Evolutionary conservation across 2,113 vertebrate genomes (phyloP).

Genomic region (Thermophis baileyi): DNA sequence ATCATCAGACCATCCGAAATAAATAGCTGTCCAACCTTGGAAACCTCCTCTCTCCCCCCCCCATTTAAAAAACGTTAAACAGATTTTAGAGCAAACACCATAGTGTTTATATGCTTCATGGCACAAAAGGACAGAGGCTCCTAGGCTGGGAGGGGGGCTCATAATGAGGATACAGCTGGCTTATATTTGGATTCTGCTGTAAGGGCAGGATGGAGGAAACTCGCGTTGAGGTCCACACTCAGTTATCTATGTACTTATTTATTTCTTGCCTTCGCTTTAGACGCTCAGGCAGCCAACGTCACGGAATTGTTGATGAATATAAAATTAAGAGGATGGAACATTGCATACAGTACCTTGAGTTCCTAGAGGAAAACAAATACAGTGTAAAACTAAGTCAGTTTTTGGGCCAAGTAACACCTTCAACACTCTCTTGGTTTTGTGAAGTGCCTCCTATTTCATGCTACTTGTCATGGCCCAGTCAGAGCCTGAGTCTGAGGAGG

Average conservation of each 20-base stretch:
- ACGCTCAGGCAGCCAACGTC: neutral
- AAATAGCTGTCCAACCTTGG: neutral
- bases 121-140: neutral
- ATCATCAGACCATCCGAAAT: neutral
- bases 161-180: neutral
- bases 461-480: neutral
- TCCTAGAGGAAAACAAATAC: neutral
- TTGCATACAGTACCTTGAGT: neutral
- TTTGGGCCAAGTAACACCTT: neutral
- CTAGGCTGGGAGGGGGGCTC: neutral
- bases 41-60: neutral
- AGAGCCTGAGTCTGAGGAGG: too few species aligned
- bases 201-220: neutral
- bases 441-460: neutral
- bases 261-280: neutral
- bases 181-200: neutral
- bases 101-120: neutral
- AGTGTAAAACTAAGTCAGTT: neutral
- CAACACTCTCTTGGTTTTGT: neutral
- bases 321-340: neutral
- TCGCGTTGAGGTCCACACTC: neutral
- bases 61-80: neutral
- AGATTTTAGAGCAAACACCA: neutral
- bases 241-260: neutral
- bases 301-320: neutral